Evolutionary conservation across 2,113 vertebrate species (phyloP), one percentile per base, ranked within the genome.

Genomic region (Oncorhynchus keta): DNA sequence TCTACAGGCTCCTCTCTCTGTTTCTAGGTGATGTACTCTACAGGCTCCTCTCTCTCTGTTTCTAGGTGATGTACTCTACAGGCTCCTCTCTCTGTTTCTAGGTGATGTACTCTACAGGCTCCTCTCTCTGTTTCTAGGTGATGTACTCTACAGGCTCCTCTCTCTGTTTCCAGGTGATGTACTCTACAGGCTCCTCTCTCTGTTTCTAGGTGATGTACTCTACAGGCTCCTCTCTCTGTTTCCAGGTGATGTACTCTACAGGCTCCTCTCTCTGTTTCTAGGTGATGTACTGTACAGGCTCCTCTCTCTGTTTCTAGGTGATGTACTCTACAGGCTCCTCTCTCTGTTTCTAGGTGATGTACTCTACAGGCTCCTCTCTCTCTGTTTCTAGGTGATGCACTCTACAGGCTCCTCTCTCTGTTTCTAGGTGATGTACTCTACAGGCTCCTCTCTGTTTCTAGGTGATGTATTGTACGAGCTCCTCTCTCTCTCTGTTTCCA

Each of bases 391-490:
- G 30, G 30, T 30, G 30, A 30, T 30, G 30, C 4, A 30, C 28
- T 30, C 96, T 35, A 35, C 1, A 5, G 6, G 5, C 35, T 35
- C 35, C 35, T 35, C 35, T 35, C 35, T 35, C 32, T 35, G 32
- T 35, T 35, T 35, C 32, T 0, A 30, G 30, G 97, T 4, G 97
- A 98, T 51, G 96, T 98, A 74, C 86, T 98, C 2, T 98, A 96
- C 74, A 96, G 97, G 87, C 92, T 97, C 70, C 35, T 35, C 35
- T 35, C 35, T 35, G 35, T 51, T 11, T 11, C 49, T 76, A 99
- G 97, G 96, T 4, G 97, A 98, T 51, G 96, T 98, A 74, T 85
- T 98, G 3, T 98, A 96, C 74, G 97, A 97, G 87, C 92, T 97
- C 70, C n/a, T n/a, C n/a, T n/a, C 94, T 98, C 35, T 7, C 35